Evolutionary conservation across 2,113 vertebrate genomes (phyloP), one percentile per base, ranked within the genome.

Genomic region (Pterocles orientalis): DNA sequence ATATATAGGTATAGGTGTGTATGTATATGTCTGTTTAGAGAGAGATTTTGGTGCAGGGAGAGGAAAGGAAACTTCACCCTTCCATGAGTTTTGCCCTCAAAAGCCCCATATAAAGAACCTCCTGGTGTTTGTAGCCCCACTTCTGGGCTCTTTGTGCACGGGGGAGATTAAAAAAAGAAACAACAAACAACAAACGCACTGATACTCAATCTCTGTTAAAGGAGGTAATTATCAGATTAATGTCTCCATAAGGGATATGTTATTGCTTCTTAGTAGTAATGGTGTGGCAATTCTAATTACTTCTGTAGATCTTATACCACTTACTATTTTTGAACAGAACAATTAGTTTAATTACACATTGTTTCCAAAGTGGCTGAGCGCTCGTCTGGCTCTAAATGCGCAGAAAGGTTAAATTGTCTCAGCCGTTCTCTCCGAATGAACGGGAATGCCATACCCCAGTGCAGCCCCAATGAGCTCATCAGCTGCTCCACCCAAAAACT

Each of bases 221-320:
- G 14, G 48, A 80, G 41, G 5, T 18, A 79, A 69, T 80, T 85
- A 90, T 47, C 66, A 95, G 57, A 92, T 88, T 79, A 56, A 66
- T 33, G 53, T n/a, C 61, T 75, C 2, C 71, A 51, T 56, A 48
- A 83, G 47, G 54, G n/a, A 78, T 56, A 54, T 1, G 5, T 80
- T 93, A 90, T 68, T 93, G 19, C 69, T 84, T 69, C 61, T 82
- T 89, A 86, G 86, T 53, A 84, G 56, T 31, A 82, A 81, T 76
- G 41, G 41, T 85, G 69, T 79, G 57, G 83, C 88, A 92, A 79
- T 69, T 90, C 90, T 79, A 94, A 86, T 96, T 94, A 83, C 82
- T 86, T 92, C n/a, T 92, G 70, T 48, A 83, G 70, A n/a, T 86
- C 53, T 89, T 92, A 61, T 57, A 54, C 31, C 73, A 47, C 65